Conservation (phyloP, 2,797 vertebrate genomes). For the Galago senegalensis region DNA sequence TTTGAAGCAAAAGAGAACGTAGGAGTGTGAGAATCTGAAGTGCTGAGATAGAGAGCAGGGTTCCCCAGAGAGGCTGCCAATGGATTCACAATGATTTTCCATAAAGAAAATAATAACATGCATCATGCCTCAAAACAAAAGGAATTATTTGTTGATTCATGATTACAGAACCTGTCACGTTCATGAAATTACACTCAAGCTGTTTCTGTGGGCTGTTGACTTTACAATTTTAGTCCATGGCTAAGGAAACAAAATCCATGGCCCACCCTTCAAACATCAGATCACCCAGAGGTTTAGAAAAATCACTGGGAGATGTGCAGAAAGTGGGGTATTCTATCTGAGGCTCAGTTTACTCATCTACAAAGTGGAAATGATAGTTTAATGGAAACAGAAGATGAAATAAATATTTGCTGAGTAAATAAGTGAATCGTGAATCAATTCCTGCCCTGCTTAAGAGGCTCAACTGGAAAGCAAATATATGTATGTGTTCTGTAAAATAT, state of each 20-base stretch:
- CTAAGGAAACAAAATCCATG: not conserved
- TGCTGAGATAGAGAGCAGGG: too few species aligned
- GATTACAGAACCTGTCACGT: not conserved
- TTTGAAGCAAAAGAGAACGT: not conserved
- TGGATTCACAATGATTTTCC: not conserved
- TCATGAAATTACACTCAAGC: not conserved
- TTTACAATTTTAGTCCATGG: not conserved
- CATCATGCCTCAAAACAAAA: slow-evolving; percentile 58
- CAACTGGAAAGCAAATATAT: not conserved
- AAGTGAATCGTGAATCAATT: slow-evolving; percentile 39
- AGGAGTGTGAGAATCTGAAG: fast-evolving
- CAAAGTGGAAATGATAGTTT: slow-evolving; percentile 31
- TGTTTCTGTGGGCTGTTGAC: not conserved
- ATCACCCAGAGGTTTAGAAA: not conserved
- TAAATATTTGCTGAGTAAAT: slow-evolving; percentile 32
- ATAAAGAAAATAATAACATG: slow-evolving; percentile 72
- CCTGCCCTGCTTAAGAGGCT: not conserved
- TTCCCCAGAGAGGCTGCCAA: not conserved
- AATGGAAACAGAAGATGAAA: not conserved
- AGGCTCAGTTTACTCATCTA: not conserved
- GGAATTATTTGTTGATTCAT: slow-evolving; percentile 68
- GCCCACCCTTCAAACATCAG: not conserved
- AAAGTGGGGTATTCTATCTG: not conserved
- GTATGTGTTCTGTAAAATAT: not conserved
- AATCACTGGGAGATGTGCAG: not conserved